phyloP scores from a whole-genome alignment of 2,888 invertebrate species.

The Drosophila picticornis region DNA sequence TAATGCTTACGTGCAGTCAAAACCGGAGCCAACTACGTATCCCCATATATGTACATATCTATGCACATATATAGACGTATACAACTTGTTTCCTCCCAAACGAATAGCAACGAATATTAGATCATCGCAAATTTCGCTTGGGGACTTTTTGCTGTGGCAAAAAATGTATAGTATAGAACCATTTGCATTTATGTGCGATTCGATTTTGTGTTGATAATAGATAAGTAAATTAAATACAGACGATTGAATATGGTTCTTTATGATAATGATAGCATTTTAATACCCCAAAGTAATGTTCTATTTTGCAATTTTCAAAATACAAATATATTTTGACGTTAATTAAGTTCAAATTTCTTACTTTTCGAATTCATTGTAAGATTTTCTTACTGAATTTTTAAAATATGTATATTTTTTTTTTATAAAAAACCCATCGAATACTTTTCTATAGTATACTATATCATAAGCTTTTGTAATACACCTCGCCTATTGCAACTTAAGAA shows the following conservation, averaged over 20 bases:
- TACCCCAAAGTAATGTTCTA: constrained; percentile 10
- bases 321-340: neutral
- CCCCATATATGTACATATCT: neutral
- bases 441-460: neutral
- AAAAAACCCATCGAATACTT: neutral
- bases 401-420: neutral
- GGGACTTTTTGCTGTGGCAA: constrained; percentile 11
- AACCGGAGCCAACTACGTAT: constrained; percentile 7
- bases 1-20: constrained; percentile 59
- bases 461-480: neutral
- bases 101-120: constrained; percentile 53
- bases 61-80: constrained; percentile 6
- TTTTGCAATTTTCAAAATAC: neutral
- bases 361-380: neutral
- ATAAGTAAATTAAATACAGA: constrained; percentile 31
- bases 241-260: neutral
- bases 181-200: constrained; percentile 70
- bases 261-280: neutral
- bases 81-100: constrained; percentile 53
- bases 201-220: constrained; percentile 35
- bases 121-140: constrained; percentile 60
- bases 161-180: constrained; percentile 32
- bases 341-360: neutral
- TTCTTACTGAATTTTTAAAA: neutral
- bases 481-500: neutral